Evolutionary conservation across 2,888 invertebrate species (phyloP).

Genomic region (Galerucella calmariensis): DNA sequence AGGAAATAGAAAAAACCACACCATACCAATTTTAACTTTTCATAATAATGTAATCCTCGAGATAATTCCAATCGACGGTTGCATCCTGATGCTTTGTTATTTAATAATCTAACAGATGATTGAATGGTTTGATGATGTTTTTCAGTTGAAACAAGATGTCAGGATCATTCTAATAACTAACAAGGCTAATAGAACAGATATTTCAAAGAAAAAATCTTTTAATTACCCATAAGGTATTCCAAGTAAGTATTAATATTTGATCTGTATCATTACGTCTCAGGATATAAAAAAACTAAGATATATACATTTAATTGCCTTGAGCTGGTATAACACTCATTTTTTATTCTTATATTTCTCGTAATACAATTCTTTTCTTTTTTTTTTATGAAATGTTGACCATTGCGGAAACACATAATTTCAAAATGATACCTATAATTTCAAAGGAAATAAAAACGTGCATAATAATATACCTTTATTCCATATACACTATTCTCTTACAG

Average conservation of each 20-base stretch:
- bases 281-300: neutral
- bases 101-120: too few species aligned
- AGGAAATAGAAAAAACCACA: too few species aligned
- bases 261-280: neutral
- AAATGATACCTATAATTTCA: constrained; percentile 21
- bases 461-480: constrained; percentile 9
- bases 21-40: too few species aligned
- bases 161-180: too few species aligned
- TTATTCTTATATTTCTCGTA: neutral
- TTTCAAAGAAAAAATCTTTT: neutral
- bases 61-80: too few species aligned
- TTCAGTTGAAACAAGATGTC: too few species aligned
- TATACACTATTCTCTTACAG: constrained; percentile 7
- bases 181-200: too few species aligned
- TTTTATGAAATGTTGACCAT: constrained; percentile 14
- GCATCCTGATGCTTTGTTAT: too few species aligned
- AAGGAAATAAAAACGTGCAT: constrained; percentile 8
- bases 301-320: constrained; percentile 2
- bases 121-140: too few species aligned
- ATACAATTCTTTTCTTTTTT: constrained; percentile 13
- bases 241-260: neutral
- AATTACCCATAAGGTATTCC: neutral
- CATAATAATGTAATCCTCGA: too few species aligned
- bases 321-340: neutral
- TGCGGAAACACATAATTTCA: constrained; percentile 22